Evolutionary conservation across 2,113 vertebrate species (phyloP), one percentile per base, ranked within the genome.

Genomic region (Calidris pugnax): DNA sequence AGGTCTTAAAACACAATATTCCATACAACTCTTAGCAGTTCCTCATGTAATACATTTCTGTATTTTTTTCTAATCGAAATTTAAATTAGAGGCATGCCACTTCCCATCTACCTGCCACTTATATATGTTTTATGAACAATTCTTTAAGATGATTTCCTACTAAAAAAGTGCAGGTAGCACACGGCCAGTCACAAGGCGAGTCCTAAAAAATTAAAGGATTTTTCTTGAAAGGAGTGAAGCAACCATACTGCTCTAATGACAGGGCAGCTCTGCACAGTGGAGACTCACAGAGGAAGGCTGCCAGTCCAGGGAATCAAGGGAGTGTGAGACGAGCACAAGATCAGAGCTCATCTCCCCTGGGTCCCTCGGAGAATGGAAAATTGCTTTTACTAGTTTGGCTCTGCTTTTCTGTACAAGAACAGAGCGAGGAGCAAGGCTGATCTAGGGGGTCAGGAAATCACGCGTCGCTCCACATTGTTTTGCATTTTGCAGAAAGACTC

Each of bases 1-100:
- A 96, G 95, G 92, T 97, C 98, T 98, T 98, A 98, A 98, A 98
- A 97, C 95, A 98, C 96, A 97, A 96, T 98, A 98, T 98, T 98
- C 97, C 90, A 83, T 84, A 98, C 92, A 96, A 95, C 89, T 97
- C 97, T 95, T 95, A 96, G 86, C 89, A 94, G 85, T 96, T 97
- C 76, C 85, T 97, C 97, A 76, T 91, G 93, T 97, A 97, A 98
- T 95, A 94, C 91, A 97, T 92, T 97, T 94, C 90, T 95, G 83
- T 91, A 90, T 98, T 98, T 97, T 98, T 95, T 98, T 97, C 89
- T 97, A 97, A 93, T 98, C 35, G 62, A 97, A 98, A 96, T 97
- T 97, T 98, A 98, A 98, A 98, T 96, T 90, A 97, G 93, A 96
- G 89, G 93, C 81, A 91, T 96, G 72, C 71, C 90, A 97, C 53